Conservation (phyloP, 1,140 invertebrate genomes). For the Batillaria attramentaria region DNA sequence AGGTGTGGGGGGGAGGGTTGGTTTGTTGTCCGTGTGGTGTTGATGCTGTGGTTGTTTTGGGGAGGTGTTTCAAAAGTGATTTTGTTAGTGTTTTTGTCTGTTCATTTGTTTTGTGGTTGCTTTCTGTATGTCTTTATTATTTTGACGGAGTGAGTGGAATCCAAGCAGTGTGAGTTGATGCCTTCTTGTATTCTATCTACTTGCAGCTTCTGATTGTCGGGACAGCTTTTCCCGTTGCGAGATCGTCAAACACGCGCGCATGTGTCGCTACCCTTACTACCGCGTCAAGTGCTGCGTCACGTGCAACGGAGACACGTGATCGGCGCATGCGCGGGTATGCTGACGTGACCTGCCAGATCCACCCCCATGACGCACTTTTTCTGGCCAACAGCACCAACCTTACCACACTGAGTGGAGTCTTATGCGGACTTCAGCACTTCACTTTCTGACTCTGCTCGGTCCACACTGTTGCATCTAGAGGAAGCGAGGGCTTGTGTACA, state of each 20-base stretch:
- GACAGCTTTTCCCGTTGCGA: slow-evolving; percentile 38
- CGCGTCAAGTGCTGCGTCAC: slow-evolving; percentile 44
- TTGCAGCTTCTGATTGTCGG: slow-evolving; percentile 25
- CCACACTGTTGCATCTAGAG: too few species aligned
- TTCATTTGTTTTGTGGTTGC: not conserved
- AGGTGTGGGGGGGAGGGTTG: too few species aligned
- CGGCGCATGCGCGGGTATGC: too few species aligned
- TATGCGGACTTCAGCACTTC: too few species aligned
- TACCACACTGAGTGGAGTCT: too few species aligned
- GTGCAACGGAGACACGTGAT: slow-evolving; percentile 31
- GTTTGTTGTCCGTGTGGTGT: not conserved
- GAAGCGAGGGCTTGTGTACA: too few species aligned
- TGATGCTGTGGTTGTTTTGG: not conserved
- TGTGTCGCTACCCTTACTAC: slow-evolving; percentile 47
- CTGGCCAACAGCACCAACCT: too few species aligned
- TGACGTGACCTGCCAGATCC: too few species aligned
- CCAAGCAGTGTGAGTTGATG: not conserved
- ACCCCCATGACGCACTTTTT: too few species aligned
- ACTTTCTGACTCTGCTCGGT: too few species aligned
- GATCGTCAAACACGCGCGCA: slow-evolving; percentile 40
- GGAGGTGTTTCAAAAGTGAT: not conserved
- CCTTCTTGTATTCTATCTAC: not conserved
- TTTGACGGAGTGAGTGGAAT: not conserved
- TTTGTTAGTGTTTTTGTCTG: not conserved
- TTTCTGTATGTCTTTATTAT: not conserved